Conservation (phyloP, 2,113 vertebrate genomes). For the Thamnaconus septentrionalis region DNA sequence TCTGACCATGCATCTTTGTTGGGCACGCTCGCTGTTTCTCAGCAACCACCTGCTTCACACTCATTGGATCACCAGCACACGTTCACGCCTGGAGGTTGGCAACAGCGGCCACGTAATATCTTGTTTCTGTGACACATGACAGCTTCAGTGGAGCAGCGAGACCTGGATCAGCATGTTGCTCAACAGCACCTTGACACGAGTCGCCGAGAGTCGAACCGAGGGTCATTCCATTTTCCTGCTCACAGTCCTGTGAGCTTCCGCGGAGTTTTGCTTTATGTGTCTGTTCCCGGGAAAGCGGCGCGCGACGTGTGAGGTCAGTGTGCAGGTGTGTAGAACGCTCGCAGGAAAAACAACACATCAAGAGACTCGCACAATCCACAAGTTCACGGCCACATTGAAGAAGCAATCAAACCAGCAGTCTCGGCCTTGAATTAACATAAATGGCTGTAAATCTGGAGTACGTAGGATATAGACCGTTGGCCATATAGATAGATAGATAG, state of each 20-base stretch:
- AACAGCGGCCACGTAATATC: conserved; percentile 44
- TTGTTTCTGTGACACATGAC: conserved; percentile 46
- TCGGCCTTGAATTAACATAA: no score
- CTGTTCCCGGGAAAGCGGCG: no score
- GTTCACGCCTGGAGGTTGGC: conserved; percentile 45
- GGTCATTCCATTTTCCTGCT: conserved; percentile 28
- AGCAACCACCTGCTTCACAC: conserved; percentile 40
- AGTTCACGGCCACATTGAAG: no score
- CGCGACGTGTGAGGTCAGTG: no score
- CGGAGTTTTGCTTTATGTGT: no score
- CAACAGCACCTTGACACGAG: conserved; percentile 55
- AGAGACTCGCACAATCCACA: no score
- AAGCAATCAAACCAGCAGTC: no score
- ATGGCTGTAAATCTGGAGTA: no score
- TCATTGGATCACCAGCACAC: conserved; percentile 44
- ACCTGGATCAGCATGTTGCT: conserved; percentile 48
- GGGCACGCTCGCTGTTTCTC: conserved; percentile 33
- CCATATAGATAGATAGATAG: no score
- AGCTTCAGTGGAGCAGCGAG: conserved; percentile 36
- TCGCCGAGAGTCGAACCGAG: conserved; percentile 30
- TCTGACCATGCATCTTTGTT: conserved; percentile 29
- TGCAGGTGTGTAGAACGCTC: no score
- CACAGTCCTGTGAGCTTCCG: conserved; percentile 6
- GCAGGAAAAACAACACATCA: no score
- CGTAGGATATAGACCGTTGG: no score